A percentile compares a stretch with the other conserved stretches of the same genome.
These are phyloP conservation scores for Zapornia atra DNA, from an alignment of 2,113 vertebrate species.

Conservation along the genomic window DNA sequence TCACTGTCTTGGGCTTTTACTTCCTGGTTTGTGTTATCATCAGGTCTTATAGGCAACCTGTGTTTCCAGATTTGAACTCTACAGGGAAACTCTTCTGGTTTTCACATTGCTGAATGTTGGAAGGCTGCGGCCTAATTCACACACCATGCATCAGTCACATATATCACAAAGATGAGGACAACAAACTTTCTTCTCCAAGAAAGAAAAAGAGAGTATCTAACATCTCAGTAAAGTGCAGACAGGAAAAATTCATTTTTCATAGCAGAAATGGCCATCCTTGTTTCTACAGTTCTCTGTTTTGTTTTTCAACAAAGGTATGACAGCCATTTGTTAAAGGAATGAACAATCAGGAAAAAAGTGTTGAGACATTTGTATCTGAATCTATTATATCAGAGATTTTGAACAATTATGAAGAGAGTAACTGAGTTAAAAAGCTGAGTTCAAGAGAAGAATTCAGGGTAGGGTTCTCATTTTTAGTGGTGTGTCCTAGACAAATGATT, in stretches of 20 bases:
- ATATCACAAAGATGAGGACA: background rate
- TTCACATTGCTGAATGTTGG: background rate
- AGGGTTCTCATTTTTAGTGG: background rate
- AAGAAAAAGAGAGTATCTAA: background rate
- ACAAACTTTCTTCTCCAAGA: background rate
- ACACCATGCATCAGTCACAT: background rate
- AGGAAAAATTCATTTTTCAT: background rate
- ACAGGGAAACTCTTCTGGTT: background rate
- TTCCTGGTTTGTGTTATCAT: background rate
- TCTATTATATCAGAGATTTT: background rate
- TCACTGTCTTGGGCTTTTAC: background rate
- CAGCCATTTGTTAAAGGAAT: background rate
- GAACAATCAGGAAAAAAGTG: background rate
- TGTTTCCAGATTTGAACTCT: background rate
- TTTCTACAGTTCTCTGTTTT: background rate
- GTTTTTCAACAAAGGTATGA: background rate
- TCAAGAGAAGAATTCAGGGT: background rate
- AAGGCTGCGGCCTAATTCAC: background rate
- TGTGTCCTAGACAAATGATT: background rate
- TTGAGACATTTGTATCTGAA: background rate
- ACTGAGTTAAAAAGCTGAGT: background rate
- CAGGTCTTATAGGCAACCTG: background rate
- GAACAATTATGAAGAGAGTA: background rate
- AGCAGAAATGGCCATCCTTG: background rate
- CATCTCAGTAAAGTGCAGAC: background rate